A percentile compares a stretch with the other conserved stretches of the same genome.
These are phyloP conservation scores for Guaruba guarouba DNA, from an alignment of 2,113 vertebrate genomes.

Conservation along the genomic window DNA sequence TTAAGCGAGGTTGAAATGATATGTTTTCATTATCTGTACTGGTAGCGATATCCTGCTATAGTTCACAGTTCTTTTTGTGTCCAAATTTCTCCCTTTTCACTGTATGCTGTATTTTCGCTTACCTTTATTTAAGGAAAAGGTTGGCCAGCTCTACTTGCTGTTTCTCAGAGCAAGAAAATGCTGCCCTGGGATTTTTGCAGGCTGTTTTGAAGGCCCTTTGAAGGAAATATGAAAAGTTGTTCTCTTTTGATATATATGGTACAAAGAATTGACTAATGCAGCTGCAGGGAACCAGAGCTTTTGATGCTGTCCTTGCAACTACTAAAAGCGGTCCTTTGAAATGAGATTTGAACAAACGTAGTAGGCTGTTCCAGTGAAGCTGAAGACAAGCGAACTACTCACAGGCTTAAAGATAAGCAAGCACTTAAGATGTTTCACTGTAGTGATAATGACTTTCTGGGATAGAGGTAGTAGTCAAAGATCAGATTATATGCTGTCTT, in stretches of 20 bases:
- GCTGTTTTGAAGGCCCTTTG: not conserved
- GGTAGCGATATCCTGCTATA: not conserved
- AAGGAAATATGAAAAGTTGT: not conserved
- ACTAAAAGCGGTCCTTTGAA: not conserved
- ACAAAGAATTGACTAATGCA: conserved; percentile 1
- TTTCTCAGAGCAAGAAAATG: not conserved
- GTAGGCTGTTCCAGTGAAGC: not conserved
- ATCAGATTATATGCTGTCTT: not conserved
- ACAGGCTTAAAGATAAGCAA: not conserved
- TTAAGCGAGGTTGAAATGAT: not conserved
- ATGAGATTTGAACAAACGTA: not conserved
- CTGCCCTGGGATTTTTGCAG: not conserved
- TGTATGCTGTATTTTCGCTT: not conserved
- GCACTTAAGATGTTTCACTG: not conserved
- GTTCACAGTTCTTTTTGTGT: not conserved
- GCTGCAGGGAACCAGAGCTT: not conserved
- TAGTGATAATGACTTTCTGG: not conserved
- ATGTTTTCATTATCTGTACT: not conserved
- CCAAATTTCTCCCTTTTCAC: not conserved
- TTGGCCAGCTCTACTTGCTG: not conserved
- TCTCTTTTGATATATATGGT: not conserved
- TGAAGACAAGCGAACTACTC: not conserved
- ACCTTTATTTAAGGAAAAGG: not conserved
- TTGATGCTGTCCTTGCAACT: conserved; percentile 40
- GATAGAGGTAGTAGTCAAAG: not conserved